A percentile compares a stretch with the other conserved stretches of the same genome.
These are phyloP conservation scores for Pachliopta kotzebuea DNA, from an alignment of 2,888 invertebrate genomes.

Conservation along the genomic window DNA sequence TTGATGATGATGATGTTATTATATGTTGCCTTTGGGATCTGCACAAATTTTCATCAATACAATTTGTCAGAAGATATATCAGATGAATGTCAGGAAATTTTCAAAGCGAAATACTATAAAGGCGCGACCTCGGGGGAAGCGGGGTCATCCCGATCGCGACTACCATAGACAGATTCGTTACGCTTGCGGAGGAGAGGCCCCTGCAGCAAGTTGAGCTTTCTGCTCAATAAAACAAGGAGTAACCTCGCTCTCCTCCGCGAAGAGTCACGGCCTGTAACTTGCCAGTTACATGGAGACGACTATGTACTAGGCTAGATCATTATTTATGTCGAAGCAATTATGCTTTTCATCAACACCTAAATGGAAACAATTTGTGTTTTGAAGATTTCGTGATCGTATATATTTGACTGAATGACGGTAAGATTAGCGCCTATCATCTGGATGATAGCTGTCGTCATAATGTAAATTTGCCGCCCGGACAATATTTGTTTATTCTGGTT, in stretches of 20 bases:
- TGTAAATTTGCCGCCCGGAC: too few species aligned
- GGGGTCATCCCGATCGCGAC: slow-evolving; percentile 29
- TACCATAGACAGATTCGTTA: slow-evolving; percentile 28
- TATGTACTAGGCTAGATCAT: slow-evolving; percentile 9
- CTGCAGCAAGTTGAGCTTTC: slow-evolving; percentile 23
- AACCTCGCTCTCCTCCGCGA: slow-evolving; percentile 24
- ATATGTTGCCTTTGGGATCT: too few species aligned
- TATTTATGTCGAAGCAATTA: slow-evolving; percentile 18
- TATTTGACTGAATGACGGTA: too few species aligned
- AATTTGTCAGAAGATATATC: slow-evolving; percentile 4
- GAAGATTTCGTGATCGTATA: too few species aligned
- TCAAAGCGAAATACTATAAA: slow-evolving; percentile 22
- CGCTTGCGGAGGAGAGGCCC: slow-evolving; percentile 21
- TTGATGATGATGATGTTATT: too few species aligned
- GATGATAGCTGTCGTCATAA: too few species aligned
- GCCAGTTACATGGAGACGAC: slow-evolving; percentile 14
- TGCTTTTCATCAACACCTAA: too few species aligned
- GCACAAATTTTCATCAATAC: too few species aligned
- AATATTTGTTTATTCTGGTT: too few species aligned
- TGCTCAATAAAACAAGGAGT: slow-evolving; percentile 25
- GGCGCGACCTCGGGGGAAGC: slow-evolving; percentile 22
- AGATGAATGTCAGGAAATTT: slow-evolving; percentile 16
- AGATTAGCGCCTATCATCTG: too few species aligned
- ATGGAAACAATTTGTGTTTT: too few species aligned
- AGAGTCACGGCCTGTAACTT: slow-evolving; percentile 16